A percentile compares a stretch with the other conserved stretches of the same genome.
Evolutionary conservation across 2,888 invertebrate species (phyloP).

Genomic region (Drosophila vallismaia): DNA sequence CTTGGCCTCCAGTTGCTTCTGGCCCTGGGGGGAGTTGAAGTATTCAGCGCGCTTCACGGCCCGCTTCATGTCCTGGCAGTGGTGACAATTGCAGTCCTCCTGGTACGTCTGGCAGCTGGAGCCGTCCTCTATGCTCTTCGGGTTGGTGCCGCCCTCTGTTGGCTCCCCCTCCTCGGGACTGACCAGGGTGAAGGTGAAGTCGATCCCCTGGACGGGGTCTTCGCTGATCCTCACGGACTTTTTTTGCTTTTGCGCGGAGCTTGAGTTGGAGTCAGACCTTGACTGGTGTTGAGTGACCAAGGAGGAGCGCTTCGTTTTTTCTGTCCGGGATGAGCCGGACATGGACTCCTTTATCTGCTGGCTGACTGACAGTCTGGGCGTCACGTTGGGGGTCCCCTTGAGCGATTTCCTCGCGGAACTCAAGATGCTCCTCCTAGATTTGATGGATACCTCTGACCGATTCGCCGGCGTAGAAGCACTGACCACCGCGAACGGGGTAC

Average conservation of each 20-base stretch:
- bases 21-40: slow-evolving; percentile 50
- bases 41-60: slow-evolving; percentile 42
- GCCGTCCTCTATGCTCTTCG: slow-evolving; percentile 2
- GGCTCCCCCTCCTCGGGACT: slow-evolving; percentile 24
- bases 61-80: slow-evolving; percentile 48
- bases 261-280: neutral
- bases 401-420: neutral
- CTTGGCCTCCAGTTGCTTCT: slow-evolving; percentile 42
- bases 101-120: slow-evolving; percentile 41
- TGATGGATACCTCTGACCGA: neutral
- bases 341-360: neutral
- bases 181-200: slow-evolving; percentile 25
- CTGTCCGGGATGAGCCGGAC: neutral
- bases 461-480: neutral
- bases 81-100: slow-evolving; percentile 57
- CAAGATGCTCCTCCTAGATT: neutral
- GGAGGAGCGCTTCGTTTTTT: neutral
- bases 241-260: neutral
- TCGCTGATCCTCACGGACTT: neutral
- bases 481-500: neutral
- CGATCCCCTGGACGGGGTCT: neutral
- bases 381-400: neutral
- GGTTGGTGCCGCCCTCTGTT: neutral
- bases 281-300: neutral
- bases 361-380: neutral